These are phyloP conservation scores for Daktulosphaira vitifoliae DNA, from an alignment of 1,140 invertebrate genomes.

Conservation along the genomic window DNA sequence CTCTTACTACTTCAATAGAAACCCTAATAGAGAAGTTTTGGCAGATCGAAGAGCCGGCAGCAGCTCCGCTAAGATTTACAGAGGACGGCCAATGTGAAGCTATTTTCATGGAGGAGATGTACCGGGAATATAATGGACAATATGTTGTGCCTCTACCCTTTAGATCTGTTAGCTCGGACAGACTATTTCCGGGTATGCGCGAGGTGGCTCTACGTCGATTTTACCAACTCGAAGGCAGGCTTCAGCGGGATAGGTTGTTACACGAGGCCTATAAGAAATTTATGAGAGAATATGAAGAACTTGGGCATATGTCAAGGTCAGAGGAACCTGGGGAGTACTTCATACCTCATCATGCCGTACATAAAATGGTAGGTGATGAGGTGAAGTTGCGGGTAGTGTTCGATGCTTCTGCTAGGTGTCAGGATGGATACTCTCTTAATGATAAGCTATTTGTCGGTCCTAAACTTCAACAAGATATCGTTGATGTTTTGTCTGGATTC, in stretches of 20 bases:
- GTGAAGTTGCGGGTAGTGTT: background rate
- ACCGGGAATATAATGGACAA: background rate
- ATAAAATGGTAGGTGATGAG: too few species aligned
- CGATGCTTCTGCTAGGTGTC: background rate
- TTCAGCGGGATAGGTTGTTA: background rate
- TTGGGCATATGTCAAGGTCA: background rate
- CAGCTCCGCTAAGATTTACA: background rate
- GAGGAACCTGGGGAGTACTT: background rate
- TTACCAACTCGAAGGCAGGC: background rate
- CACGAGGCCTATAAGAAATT: background rate
- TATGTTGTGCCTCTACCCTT: background rate
- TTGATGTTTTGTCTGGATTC: background rate
- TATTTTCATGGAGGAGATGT: background rate
- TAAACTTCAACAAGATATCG: background rate
- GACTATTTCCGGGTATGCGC: too few species aligned
- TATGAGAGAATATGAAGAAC: too few species aligned
- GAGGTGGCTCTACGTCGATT: background rate
- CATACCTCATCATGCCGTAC: background rate
- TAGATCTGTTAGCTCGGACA: background rate
- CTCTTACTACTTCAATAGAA: background rate
- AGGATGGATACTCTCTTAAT: background rate
- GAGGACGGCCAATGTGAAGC: background rate
- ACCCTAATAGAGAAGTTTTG: background rate
- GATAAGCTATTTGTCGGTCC: background rate
- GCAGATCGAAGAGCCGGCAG: background rate